Conservation (phyloP, 2,888 invertebrate species). For the Dryobota labecula region DNA sequence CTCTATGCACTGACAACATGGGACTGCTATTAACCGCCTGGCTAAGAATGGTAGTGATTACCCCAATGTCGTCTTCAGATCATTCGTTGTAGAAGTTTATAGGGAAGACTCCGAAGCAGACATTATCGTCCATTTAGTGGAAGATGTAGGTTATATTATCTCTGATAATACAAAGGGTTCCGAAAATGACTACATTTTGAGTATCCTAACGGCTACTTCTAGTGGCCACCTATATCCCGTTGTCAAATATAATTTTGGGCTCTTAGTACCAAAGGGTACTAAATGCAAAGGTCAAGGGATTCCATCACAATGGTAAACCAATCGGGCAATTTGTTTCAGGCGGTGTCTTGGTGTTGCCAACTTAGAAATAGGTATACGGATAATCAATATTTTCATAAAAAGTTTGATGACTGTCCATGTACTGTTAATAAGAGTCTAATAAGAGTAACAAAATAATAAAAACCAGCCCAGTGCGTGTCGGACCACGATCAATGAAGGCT, state of each 20-base stretch:
- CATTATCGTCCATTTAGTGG: slow-evolving; percentile 1
- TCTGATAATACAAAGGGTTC: slow-evolving; percentile 15
- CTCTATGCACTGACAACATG: not conserved
- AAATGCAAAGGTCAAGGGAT: slow-evolving; percentile 64
- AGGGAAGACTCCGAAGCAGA: slow-evolving; percentile 12
- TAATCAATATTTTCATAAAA: slow-evolving; percentile 3
- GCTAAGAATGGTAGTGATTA: slow-evolving; percentile 10
- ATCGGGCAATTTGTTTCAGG: slow-evolving; percentile 62
- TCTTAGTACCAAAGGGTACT: slow-evolving; percentile 50
- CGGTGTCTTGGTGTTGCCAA: slow-evolving; percentile 28
- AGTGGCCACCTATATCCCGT: slow-evolving; percentile 34
- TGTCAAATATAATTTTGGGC: slow-evolving; percentile 53
- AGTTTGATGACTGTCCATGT: not conserved
- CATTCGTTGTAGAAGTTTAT: slow-evolving; percentile 24
- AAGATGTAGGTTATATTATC: slow-evolving; percentile 13
- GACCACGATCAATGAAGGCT: no score
- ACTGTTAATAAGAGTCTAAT: not conserved
- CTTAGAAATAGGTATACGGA: not conserved
- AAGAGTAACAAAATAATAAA: not conserved
- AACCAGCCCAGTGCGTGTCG: no score
- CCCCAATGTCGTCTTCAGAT: not conserved
- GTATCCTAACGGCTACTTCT: slow-evolving; percentile 18
- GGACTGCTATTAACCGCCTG: not conserved
- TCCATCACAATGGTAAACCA: slow-evolving; percentile 66
- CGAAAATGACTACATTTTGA: slow-evolving; percentile 27